These are phyloP conservation scores for Aepyceros melampus DNA, from an alignment of 2,113 vertebrate species.

Conservation along the genomic window DNA sequence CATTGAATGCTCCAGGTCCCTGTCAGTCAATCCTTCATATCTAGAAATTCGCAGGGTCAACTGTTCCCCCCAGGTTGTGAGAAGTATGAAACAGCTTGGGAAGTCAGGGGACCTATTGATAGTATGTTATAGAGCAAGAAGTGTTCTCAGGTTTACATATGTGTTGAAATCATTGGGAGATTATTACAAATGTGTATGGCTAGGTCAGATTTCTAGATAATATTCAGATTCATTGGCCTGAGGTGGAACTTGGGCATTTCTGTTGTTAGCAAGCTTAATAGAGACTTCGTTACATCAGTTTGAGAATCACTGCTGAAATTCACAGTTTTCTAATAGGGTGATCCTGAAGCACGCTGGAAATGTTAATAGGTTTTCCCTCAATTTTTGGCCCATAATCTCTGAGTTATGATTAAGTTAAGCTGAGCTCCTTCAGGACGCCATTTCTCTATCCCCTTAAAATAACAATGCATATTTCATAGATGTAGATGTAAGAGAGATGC, in stretches of 20 bases:
- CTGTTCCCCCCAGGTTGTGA: background rate
- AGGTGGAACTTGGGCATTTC: background rate
- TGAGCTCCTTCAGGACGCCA: background rate
- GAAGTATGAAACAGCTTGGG: background rate
- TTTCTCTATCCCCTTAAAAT: background rate
- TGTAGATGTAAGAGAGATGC: background rate
- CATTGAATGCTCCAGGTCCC: background rate
- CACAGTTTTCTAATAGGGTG: background rate
- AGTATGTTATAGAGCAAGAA: background rate
- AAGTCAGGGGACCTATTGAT: background rate
- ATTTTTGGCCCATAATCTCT: background rate
- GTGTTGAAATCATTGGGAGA: background rate
- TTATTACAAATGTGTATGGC: background rate
- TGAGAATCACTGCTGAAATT: background rate
- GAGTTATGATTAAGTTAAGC: conserved; percentile 5
- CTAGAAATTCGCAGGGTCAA: background rate
- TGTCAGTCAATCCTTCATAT: background rate
- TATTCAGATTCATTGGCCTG: background rate
- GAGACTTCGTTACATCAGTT: background rate
- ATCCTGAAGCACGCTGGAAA: background rate
- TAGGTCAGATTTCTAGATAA: background rate
- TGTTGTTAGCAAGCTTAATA: background rate
- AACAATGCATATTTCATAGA: background rate
- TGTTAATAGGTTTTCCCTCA: background rate
- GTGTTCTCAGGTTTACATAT: background rate